Conservation (phyloP, 1,140 invertebrate species). For the Lepidostoma basale region DNA sequence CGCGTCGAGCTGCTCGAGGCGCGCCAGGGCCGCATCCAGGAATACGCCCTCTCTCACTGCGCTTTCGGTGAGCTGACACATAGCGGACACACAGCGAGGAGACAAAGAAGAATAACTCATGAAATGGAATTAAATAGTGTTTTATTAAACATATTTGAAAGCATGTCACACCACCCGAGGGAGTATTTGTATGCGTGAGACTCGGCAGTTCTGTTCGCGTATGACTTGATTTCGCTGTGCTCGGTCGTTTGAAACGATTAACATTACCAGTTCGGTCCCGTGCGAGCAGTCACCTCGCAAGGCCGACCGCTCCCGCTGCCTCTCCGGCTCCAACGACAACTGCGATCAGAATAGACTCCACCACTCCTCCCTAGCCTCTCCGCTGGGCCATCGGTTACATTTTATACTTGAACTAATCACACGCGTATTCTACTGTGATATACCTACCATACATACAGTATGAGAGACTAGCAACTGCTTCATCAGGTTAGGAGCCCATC, state of each 20-base stretch:
- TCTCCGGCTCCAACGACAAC: conserved; percentile 17
- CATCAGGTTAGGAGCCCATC: too few species aligned
- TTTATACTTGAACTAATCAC: not conserved
- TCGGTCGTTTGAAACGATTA: not conserved
- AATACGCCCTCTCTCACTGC: not conserved
- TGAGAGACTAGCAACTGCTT: too few species aligned
- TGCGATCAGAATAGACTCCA: conserved; percentile 17
- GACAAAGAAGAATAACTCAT: too few species aligned
- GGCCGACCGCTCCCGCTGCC: conserved; percentile 22
- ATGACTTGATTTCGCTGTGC: not conserved
- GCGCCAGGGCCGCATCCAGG: not conserved
- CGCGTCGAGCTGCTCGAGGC: not conserved
- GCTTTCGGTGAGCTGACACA: too few species aligned
- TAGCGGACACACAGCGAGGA: too few species aligned
- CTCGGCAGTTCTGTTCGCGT: not conserved
- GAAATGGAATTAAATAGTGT: too few species aligned
- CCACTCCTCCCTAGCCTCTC: not conserved
- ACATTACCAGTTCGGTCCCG: not conserved
- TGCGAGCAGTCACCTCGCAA: conserved; percentile 21
- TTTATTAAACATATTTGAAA: too few species aligned
- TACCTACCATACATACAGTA: too few species aligned
- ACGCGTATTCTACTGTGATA: too few species aligned
- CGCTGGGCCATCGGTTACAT: too few species aligned
- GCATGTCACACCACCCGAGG: too few species aligned
- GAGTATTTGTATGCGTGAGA: too few species aligned